Evolutionary conservation across 2,888 invertebrate species (phyloP), one percentile per base, ranked within the genome.

Genomic region (Plebejus anna): DNA sequence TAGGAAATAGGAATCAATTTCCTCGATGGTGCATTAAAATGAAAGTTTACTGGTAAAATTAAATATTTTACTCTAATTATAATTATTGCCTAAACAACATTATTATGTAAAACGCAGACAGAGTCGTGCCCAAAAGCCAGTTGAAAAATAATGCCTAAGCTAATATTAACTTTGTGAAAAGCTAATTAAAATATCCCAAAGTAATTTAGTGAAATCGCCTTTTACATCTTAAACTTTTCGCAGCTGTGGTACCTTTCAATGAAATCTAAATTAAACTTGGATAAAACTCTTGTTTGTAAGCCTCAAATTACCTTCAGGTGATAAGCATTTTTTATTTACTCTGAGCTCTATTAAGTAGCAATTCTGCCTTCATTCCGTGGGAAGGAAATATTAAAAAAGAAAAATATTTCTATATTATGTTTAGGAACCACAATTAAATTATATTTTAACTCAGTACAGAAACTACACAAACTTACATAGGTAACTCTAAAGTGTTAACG

Each of bases 271-370:
- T 73, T 73, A 73, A 73, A 73, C 73, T 73, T 55, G 73, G 73
- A 73, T 73, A 73, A 55, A 73, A 73, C 73, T 73, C 73, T 73
- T 73, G 73, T 73, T 73, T 73, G 55, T 51, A 16, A 73, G 73
- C 51, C 73, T 73, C 47, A 73, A 55, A 73, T 73, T 73, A 55
- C 51, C 32, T 73, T 73, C 55, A 73, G 73, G 73, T 73, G 47
- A 73, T 73, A 73, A 73, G 73, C 73, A 73, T 73, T 73, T 73
- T 70, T 73, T 73, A 73, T 73, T 73, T 51, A 73, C 73, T 51
- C 51, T 13, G 32, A 51, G 73, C 73, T 55, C 55, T 71, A 71
- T 42, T 71, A 73, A 55, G 55, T 28, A 55, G 55, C 32, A 73
- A 55, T 73, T 51, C 28, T 16, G 55, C 55, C 73, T 73, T 55